Conservation (phyloP, 2,113 vertebrate species). For the Gopherus flavomarginatus region DNA sequence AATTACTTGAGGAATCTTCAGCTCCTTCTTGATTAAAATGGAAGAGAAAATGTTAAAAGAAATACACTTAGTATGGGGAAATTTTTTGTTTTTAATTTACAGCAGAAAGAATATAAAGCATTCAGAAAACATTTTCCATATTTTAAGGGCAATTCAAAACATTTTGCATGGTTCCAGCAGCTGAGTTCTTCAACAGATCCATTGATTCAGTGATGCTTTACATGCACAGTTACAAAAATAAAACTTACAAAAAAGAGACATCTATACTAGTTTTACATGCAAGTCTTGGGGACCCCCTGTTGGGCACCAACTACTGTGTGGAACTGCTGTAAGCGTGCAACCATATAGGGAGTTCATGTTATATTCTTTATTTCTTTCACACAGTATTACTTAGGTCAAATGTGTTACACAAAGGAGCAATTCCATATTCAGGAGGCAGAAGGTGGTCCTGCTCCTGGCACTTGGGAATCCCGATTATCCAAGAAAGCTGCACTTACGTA, state of each 20-base stretch:
- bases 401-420: slow-evolving; percentile 83
- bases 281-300: slow-evolving; percentile 94
- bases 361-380: slow-evolving; percentile 86
- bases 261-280: slow-evolving; percentile 99
- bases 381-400: slow-evolving; percentile 85
- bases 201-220: slow-evolving; percentile 99
- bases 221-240: slow-evolving; percentile 99
- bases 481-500: slow-evolving; percentile 78
- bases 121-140: slow-evolving; percentile 99
- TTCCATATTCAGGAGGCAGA: slow-evolving; percentile 82
- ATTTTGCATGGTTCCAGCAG: slow-evolving; percentile 99
- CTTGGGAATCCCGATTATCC: slow-evolving; percentile 81
- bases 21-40: neutral
- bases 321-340: slow-evolving; percentile 88
- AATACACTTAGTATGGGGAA: slow-evolving; percentile 80
- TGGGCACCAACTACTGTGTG: slow-evolving; percentile 88
- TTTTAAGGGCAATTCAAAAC: slow-evolving; percentile 99
- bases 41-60: slow-evolving; percentile 24
- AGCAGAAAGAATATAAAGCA: slow-evolving; percentile 99
- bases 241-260: slow-evolving; percentile 97
- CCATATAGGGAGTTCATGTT: slow-evolving; percentile 85
- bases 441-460: slow-evolving; percentile 81
- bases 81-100: slow-evolving; percentile 99
- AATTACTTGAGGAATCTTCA: neutral
- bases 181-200: slow-evolving; percentile 99